Base-by-base conservation (phyloP, 2,888 invertebrate species). In the Dasypogon diadema region DNA sequence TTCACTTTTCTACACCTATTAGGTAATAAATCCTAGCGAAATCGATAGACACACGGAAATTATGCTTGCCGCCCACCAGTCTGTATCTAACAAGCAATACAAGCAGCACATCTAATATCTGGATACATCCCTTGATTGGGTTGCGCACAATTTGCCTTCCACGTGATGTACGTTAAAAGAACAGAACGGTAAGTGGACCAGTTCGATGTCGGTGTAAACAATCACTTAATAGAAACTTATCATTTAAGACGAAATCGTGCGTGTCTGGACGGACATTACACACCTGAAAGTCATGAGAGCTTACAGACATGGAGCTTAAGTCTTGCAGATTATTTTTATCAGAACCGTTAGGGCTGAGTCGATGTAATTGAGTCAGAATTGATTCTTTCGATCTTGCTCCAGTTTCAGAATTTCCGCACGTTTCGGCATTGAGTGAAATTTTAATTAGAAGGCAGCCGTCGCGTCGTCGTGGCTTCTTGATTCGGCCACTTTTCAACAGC, bases 391-490 rank as follows among this genome's bases (percentile, higher is more conserved):
- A 10, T 42, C 55, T 42, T 56, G 54, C 73, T 73, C 73, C 12
- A 73, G 56, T 56, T 73, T 56, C 55, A 73, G 42, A 73, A 73
- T 73, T 56, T 73, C 56, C 73, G 73, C 56, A 73, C 73, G 73
- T 73, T 73, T 73, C 30, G 56, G 18, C 16, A 54, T 56, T 56
- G 56, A 42, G 56, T 73, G 73, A 73, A 73, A 73, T 73, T 73
- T 73, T 56, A 73, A 56, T 73, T 73, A 73, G 56, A 73, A 70
- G 48, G 48, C 48, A 68, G 16, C 24, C 48, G 48, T 46, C 65
- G 46, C 42, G 26, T 6, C 10, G 14, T 18, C 18, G 21, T 63
- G 12, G 34, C 34, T 14, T 21, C 21, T 30, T 18, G 54, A 54
- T 46, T 30, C 21, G 16, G 18, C 16, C 34, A 54, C 34, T 30